phyloP scores from a whole-genome alignment of 2,888 invertebrate genomes.

The Hypselothyrea guttata region DNA sequence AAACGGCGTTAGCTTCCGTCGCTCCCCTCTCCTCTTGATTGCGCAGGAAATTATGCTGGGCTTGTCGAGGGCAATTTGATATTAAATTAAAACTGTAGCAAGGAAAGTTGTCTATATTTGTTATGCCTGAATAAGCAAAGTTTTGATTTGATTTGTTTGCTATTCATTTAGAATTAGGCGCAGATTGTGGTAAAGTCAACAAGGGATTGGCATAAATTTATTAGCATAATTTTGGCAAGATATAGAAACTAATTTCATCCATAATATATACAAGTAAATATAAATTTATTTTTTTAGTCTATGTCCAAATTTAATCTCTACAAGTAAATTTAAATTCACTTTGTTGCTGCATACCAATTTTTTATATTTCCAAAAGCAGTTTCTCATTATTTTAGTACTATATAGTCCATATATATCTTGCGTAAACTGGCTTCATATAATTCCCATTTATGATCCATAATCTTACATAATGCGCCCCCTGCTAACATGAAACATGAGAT shows the following conservation, averaged over 20 bases:
- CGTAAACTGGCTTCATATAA: conserved; percentile 71
- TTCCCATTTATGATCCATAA: conserved; percentile 82
- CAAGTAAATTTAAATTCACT: not conserved
- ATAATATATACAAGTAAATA: not conserved
- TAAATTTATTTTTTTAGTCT: not conserved
- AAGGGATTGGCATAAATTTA: too few relatives aligned
- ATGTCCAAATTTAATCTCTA: not conserved
- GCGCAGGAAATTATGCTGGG: conserved; percentile 53
- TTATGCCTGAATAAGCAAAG: not conserved
- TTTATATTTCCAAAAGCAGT: conserved; percentile 20
- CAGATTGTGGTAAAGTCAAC: not conserved
- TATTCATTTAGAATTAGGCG: not conserved
- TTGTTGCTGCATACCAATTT: conserved; percentile 7
- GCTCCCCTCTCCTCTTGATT: conserved; percentile 4
- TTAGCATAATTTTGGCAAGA: not conserved
- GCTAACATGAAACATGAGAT: conserved; percentile 74
- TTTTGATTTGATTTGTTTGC: not conserved
- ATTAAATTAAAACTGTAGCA: too few relatives aligned
- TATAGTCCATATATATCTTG: conserved; percentile 6
- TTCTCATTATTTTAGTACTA: conserved; percentile 10
- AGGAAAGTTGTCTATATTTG: too few relatives aligned
- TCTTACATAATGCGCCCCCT: conserved; percentile 79
- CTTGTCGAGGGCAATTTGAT: not conserved
- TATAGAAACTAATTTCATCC: too few relatives aligned
- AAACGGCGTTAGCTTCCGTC: conserved; percentile 60